These are phyloP conservation scores for Coenonympha arcania DNA, from an alignment of 2,888 invertebrate genomes.

Conservation along the genomic window DNA sequence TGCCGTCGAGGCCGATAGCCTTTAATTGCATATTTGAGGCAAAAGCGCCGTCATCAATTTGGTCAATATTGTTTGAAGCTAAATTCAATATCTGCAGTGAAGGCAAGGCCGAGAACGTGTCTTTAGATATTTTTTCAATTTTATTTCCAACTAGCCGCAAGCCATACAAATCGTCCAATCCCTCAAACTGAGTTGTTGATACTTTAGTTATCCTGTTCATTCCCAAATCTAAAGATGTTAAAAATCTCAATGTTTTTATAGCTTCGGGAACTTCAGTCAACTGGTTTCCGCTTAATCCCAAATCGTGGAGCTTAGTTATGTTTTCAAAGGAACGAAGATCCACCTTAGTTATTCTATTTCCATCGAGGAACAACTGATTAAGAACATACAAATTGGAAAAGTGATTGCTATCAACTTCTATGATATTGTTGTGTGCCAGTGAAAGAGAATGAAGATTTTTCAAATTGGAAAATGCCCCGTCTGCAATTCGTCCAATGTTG, in stretches of 20 bases:
- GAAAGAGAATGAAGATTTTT: conserved; percentile 84
- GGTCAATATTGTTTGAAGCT: conserved; percentile 84
- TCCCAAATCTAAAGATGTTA: conserved; percentile 85
- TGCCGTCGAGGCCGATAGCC: conserved; percentile 84
- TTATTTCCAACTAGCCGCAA: conserved; percentile 86
- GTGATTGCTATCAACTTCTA: conserved; percentile 79
- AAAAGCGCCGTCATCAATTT: conserved; percentile 85
- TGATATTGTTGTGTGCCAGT: conserved; percentile 80
- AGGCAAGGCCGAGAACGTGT: conserved; percentile 80
- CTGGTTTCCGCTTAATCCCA: conserved; percentile 82
- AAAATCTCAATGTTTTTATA: conserved; percentile 78
- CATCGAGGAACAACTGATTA: conserved; percentile 82
- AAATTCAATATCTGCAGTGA: conserved; percentile 85
- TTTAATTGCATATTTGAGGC: conserved; percentile 81
- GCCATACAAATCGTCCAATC: conserved; percentile 82
- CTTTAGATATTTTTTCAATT: conserved; percentile 82
- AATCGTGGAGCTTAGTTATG: conserved; percentile 83
- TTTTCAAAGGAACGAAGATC: conserved; percentile 83
- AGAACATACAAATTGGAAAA: conserved; percentile 82
- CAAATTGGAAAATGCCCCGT: conserved; percentile 82
- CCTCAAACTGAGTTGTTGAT: conserved; percentile 80
- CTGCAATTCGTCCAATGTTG: conserved; percentile 78
- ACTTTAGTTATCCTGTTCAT: conserved; percentile 85
- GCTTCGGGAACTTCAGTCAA: conserved; percentile 81
- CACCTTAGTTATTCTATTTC: conserved; percentile 80